Conservation (phyloP, 1,140 invertebrate species). For the Bradysia coprophila region DNA sequence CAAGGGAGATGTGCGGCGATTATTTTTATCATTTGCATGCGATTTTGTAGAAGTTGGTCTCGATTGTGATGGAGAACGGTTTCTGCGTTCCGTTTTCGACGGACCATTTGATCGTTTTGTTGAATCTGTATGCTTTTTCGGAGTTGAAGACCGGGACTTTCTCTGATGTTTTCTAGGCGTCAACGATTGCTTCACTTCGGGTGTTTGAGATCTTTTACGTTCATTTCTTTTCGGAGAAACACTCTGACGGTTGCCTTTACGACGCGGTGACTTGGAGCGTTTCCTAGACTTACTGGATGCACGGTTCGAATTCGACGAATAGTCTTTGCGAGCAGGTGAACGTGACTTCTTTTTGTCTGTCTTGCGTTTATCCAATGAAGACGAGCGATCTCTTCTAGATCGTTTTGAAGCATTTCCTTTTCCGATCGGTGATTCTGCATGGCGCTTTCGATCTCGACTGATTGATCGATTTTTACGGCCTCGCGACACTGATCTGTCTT, state of each 20-base stretch:
- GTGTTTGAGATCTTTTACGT: not conserved
- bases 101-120: not conserved
- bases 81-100: too few relatives aligned
- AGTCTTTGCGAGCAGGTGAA: not conserved
- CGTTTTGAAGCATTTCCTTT: not conserved
- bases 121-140: not conserved
- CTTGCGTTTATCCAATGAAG: not conserved
- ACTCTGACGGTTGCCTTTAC: not conserved
- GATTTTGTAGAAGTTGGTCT: too few relatives aligned
- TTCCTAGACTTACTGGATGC: too few relatives aligned
- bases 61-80: too few relatives aligned
- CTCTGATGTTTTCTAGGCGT: not conserved
- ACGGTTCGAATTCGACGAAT: too few relatives aligned
- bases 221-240: not conserved
- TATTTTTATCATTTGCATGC: conserved; percentile 1
- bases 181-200: not conserved
- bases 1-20: not conserved
- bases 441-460: not conserved
- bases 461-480: not conserved
- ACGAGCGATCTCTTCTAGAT: not conserved
- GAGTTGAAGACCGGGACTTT: not conserved
- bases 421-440: not conserved
- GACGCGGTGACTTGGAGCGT: not conserved
- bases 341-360: not conserved
- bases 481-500: not conserved